Evolutionary conservation across 2,113 vertebrate species (phyloP).

Genomic region (Ginglymostoma cirratum): DNA sequence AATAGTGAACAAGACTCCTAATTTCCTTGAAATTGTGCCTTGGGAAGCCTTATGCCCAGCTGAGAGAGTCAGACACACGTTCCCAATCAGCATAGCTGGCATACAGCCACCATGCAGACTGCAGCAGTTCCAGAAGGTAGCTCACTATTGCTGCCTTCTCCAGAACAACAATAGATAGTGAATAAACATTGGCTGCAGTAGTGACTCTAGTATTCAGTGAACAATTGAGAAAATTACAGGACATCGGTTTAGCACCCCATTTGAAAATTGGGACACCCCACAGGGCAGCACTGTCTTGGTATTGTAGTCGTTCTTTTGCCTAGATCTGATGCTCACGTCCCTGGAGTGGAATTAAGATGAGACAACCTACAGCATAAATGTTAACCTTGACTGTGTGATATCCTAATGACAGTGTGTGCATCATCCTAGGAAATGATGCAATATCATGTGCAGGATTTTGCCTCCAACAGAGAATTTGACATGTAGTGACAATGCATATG

Average conservation of each 20-base stretch:
- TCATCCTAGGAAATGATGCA: too few relatives aligned
- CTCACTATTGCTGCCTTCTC: background rate
- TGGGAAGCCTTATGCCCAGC: background rate
- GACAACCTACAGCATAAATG: background rate
- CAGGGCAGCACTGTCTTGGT: background rate
- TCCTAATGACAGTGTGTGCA: too few relatives aligned
- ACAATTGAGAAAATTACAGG: background rate
- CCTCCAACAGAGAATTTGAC: too few relatives aligned
- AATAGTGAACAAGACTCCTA: background rate
- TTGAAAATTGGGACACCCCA: background rate
- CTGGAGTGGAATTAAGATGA: background rate
- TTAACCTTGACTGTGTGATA: too few relatives aligned
- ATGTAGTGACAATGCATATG: too few relatives aligned
- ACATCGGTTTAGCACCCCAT: background rate
- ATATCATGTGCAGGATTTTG: too few relatives aligned
- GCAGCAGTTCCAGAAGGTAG: background rate
- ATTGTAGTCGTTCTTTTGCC: background rate
- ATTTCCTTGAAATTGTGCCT: background rate
- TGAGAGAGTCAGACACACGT: background rate
- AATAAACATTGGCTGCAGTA: background rate
- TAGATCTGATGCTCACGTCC: too few relatives aligned
- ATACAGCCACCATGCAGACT: background rate
- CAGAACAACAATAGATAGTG: background rate
- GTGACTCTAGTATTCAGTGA: background rate
- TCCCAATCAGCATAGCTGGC: background rate